Conservation (phyloP, 1,140 invertebrate genomes). For the Macrotrachela quadricornifera region DNA sequence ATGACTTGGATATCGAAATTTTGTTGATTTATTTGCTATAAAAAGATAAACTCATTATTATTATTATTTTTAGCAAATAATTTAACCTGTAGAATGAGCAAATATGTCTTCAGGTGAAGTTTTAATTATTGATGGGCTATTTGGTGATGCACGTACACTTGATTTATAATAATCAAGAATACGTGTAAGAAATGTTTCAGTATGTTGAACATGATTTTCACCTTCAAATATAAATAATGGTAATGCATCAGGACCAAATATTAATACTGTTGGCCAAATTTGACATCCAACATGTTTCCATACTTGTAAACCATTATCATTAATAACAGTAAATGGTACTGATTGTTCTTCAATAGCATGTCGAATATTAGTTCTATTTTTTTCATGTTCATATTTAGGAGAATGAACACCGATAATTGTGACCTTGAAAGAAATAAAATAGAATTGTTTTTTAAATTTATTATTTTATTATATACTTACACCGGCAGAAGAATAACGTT, state of each 20-base stretch:
- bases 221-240: conserved; percentile 52
- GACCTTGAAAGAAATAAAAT: conserved; percentile 1
- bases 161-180: conserved; percentile 42
- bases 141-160: no score
- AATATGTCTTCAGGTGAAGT: no score
- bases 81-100: no score
- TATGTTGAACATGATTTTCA: conserved; percentile 51
- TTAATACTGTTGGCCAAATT: conserved; percentile 74
- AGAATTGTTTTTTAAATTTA: no score
- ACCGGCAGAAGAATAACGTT: no score
- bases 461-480: no score
- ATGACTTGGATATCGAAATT: no score
- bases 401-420: conserved; percentile 58
- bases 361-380: conserved; percentile 47
- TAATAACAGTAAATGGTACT: conserved; percentile 67
- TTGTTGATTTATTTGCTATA: no score
- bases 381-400: conserved; percentile 79
- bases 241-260: conserved; percentile 51
- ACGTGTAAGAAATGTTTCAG: conserved; percentile 42
- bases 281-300: conserved; percentile 38
- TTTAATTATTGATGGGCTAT: no score
- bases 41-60: no score
- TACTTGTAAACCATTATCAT: conserved; percentile 49
- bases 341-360: conserved; percentile 58
- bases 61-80: no score